Base-by-base conservation (phyloP, 2,888 invertebrate genomes). In the Tinea pellionella region DNA sequence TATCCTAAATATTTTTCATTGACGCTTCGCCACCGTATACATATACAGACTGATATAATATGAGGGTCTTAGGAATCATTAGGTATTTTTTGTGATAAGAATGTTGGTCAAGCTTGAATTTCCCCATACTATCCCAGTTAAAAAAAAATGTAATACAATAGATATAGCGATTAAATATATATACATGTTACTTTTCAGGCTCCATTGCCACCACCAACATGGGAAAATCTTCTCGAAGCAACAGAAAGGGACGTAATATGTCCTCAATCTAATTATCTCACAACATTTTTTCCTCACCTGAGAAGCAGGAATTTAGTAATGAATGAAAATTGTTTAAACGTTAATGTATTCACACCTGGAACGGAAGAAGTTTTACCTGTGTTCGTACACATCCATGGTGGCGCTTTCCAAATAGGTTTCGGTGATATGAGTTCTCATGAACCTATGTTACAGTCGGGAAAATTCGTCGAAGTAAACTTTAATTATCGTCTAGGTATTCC, bases 121-220 rank as follows among this genome's bases (percentile, higher is more conserved):
- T n/a, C n/a, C n/a, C n/a, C n/a, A n/a, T n/a, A n/a, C n/a, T n/a
- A n/a, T n/a, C n/a, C n/a, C n/a, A n/a, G n/a, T n/a, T n/a, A n/a
- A n/a, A n/a, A n/a, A n/a, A n/a, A n/a, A n/a, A n/a, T n/a, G n/a
- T n/a, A n/a, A n/a, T n/a, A n/a, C n/a, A n/a, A n/a, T n/a, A n/a
- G n/a, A n/a, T n/a, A n/a, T n/a, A n/a, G n/a, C n/a, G n/a, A n/a
- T n/a, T n/a, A 24, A 24, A 24, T 24, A 24, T 24, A 24, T 2
- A 3, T 24, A 24, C 6, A 3, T 51, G 2, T 13, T 9, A 51
- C 19, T 18, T 58, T 60, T 37, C 59, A 62, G 61, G 62, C 53
- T 7, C 62, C 62, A 6, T 51, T 59, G 15, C 61, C 62, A 18
- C 59, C 59, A 8, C 59, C 59, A 51, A 57, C 57, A 16, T 61